Evolutionary conservation across 1,140 invertebrate genomes (phyloP).

Genomic region (Zophobas morio): DNA sequence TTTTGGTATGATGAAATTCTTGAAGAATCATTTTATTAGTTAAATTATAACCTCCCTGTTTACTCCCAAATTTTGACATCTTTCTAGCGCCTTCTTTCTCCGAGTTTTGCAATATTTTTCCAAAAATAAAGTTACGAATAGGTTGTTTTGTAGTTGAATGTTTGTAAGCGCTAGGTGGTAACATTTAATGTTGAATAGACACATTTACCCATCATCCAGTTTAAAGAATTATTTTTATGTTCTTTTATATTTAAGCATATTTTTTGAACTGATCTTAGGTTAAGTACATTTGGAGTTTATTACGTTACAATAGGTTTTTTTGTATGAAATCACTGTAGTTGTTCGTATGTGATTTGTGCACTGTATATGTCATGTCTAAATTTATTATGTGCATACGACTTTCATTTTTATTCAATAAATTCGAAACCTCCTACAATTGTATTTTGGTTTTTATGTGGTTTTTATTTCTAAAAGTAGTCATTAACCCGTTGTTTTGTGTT

Average conservation of each 20-base stretch:
- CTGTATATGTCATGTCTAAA: slow-evolving; percentile 45
- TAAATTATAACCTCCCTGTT: slow-evolving; percentile 66
- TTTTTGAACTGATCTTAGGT: slow-evolving; percentile 35
- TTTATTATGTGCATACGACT: slow-evolving; percentile 29
- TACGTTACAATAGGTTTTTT: slow-evolving; percentile 24
- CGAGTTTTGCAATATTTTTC: slow-evolving; percentile 39
- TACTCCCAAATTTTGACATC: slow-evolving; percentile 10
- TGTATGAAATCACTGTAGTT: slow-evolving; percentile 37
- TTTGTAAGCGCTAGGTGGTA: slow-evolving; percentile 41
- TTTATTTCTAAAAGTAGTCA: too few species aligned
- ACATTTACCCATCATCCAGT: slow-evolving; percentile 15
- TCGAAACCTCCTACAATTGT: slow-evolving; percentile 2
- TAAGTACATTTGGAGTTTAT: slow-evolving; percentile 20
- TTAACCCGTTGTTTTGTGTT: too few species aligned
- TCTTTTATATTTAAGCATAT: slow-evolving; percentile 21
- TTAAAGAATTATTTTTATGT: slow-evolving; percentile 25
- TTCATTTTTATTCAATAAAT: slow-evolving; percentile 43
- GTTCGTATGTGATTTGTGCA: slow-evolving; percentile 46
- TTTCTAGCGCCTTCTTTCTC: slow-evolving; percentile 39
- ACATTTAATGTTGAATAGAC: slow-evolving; percentile 33
- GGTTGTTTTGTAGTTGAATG: slow-evolving; percentile 38
- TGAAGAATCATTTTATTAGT: slow-evolving; percentile 91
- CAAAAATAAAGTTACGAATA: slow-evolving; percentile 15
- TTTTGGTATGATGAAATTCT: slow-evolving; percentile 96
- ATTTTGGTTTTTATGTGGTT: not conserved